Evolutionary conservation across 2,113 vertebrate genomes (phyloP).

Genomic region (Pristiophorus japonicus): DNA sequence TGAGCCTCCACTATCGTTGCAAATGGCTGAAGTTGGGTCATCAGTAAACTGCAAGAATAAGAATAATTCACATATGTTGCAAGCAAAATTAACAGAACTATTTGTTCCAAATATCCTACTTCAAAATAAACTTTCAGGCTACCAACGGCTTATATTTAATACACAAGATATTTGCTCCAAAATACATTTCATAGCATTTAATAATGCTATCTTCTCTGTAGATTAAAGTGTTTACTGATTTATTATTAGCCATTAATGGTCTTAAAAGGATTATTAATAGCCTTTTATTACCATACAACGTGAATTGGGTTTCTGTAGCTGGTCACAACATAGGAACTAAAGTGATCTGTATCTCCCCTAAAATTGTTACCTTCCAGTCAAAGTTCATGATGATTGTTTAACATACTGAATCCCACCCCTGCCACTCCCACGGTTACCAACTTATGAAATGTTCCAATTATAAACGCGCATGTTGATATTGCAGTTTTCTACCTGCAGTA

Average conservation of each 20-base stretch:
- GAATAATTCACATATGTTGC: neutral
- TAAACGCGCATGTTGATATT: neutral
- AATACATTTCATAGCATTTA: neutral
- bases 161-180: neutral
- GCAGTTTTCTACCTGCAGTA: neutral
- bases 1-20: slow-evolving; percentile 95
- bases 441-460: too few species aligned
- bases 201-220: neutral
- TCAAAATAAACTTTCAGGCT: neutral
- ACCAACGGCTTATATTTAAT: neutral
- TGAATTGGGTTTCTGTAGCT: neutral
- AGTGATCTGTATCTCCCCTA: too few species aligned
- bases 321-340: too few species aligned
- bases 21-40: slow-evolving; percentile 87
- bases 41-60: slow-evolving; percentile 80
- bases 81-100: neutral
- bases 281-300: neutral
- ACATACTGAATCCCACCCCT: neutral
- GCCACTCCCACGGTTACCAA: too few species aligned
- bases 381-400: neutral
- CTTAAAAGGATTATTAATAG: neutral
- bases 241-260: neutral
- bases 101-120: neutral
- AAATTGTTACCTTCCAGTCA: neutral
- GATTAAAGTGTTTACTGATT: neutral